phyloP scores from a whole-genome alignment of 2,797 vertebrate species.

The Pangasius krempfi region DNA sequence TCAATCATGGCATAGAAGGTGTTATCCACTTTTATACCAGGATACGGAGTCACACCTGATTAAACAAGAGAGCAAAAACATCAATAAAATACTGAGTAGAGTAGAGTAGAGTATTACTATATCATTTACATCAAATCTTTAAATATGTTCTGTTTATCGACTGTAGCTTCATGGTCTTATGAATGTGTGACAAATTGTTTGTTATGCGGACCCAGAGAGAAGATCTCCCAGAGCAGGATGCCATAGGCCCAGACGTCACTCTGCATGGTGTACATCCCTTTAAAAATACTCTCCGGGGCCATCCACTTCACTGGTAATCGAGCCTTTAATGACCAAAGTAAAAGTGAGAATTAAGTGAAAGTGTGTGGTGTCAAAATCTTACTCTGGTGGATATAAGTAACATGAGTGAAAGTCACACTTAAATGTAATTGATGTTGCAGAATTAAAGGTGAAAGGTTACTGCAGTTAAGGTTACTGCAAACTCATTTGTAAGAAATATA shows the following conservation, averaged over 20 bases:
- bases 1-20: constrained; percentile 90
- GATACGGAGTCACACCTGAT: constrained; percentile 93
- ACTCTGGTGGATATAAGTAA: not conserved
- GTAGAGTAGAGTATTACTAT: not conserved
- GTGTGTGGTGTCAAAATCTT: not conserved
- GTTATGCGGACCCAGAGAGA: constrained; percentile 85
- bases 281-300: constrained; percentile 95
- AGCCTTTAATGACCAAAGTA: constrained; percentile 72
- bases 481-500: not conserved
- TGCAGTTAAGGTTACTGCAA: not conserved
- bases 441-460: not conserved
- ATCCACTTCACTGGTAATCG: constrained; percentile 97
- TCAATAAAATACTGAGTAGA: not conserved
- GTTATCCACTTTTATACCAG: constrained; percentile 87
- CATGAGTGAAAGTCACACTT: not conserved
- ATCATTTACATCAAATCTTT: not conserved
- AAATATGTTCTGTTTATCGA: not conserved
- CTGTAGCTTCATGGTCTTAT: constrained; percentile 8
- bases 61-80: constrained; percentile 7
- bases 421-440: not conserved
- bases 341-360: not conserved
- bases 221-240: constrained; percentile 98
- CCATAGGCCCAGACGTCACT: constrained; percentile 97
- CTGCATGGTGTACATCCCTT: constrained; percentile 91
- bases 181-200: constrained; percentile 18